Evolutionary conservation across 2,888 invertebrate species (phyloP), one percentile per base, ranked within the genome.

Genomic region (Dastarcus helophoroides): DNA sequence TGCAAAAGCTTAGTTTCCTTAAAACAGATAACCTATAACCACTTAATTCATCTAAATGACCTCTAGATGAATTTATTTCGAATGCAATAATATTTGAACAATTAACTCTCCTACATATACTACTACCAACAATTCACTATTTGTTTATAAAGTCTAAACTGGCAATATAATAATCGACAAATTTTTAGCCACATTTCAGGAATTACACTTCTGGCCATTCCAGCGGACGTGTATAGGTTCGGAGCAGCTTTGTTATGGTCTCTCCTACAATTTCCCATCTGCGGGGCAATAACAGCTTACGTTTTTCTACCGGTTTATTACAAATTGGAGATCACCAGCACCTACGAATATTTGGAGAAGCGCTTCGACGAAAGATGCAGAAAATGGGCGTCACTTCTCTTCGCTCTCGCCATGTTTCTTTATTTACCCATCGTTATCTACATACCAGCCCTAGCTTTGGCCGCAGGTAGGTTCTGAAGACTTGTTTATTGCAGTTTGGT

Each of bases 191-290:
- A 79, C 40, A 60, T 81, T 45, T 82, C 82, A 3, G 81, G 81
- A 19, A 74, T 83, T 25, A 79, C 80, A 1, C 58, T 83, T 4
- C 64, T 84, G 5, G 83, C 79, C 0, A 69, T 79, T 4, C 82
- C 83, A 0, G 72, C 80, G 1, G 83, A 83, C 51, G 72, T 81
- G 39, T 83, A 83, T 51, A 62, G 71, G 14, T 72, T 73, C 50
- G 84, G 83, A 3, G 74, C 76, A 0, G 72, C 75, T 41, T 81
- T 79, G 47, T 58, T 62, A 34, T 53, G 62, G 11, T 54, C 62
- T 17, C 46, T 57, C 19, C 36, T 71, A 4, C 58, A 65, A 3
- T 60, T 68, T 8, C 37, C 63, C 7, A 25, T 50, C 1, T 36
- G 48, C n/a, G 37, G 47, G 10, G 39, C 53, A 3, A 30, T 61